phyloP scores from a whole-genome alignment of 2,797 vertebrate genomes.

The Chaetophractus vellerosus region DNA sequence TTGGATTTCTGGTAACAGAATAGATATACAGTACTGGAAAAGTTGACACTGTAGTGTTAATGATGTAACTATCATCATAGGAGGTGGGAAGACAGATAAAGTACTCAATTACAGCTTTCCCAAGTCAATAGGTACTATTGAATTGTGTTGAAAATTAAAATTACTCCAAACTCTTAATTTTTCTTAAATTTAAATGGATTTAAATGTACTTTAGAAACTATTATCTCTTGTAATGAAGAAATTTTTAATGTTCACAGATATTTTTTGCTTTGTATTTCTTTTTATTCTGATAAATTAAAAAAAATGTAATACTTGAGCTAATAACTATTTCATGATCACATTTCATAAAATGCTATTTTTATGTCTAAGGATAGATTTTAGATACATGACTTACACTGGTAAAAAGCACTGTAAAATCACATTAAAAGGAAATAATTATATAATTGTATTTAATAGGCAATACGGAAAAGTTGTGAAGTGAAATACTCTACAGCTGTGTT shows the following conservation, averaged over 20 bases:
- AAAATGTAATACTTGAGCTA: not conserved
- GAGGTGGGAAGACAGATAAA: not conserved
- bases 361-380: not conserved
- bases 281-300: not conserved
- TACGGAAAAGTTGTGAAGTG: not conserved
- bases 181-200: not conserved
- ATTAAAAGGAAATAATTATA: not conserved
- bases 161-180: not conserved
- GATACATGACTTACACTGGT: accelerated
- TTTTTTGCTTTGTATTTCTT: not conserved
- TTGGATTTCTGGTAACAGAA: not conserved
- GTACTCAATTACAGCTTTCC: not conserved
- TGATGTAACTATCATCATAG: not conserved
- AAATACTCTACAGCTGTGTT: not conserved
- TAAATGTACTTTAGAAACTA: not conserved
- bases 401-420: not conserved
- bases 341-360: not conserved
- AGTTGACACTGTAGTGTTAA: not conserved
- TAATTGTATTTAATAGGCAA: not conserved
- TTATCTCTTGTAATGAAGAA: not conserved
- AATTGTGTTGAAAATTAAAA: not conserved
- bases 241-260: not conserved
- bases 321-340: not conserved
- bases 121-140: not conserved
- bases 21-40: not conserved